These are phyloP conservation scores for Acomys russatus DNA, from an alignment of 2,797 vertebrate genomes.

Conservation along the genomic window DNA sequence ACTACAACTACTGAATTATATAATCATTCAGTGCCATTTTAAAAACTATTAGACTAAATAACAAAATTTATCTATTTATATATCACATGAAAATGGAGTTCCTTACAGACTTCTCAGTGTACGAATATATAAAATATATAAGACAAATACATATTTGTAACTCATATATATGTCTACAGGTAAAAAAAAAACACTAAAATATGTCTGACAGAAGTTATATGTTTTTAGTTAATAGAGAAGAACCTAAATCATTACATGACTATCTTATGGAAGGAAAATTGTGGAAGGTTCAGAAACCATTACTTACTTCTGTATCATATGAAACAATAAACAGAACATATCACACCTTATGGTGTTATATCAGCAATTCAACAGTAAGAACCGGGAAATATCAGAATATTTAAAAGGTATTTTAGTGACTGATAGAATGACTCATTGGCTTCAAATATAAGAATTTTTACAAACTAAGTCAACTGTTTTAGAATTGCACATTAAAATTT, in stretches of 20 bases:
- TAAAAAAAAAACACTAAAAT: constrained; percentile 1
- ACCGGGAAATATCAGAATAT: not conserved
- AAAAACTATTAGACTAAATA: not conserved
- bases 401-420: not conserved
- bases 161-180: not conserved
- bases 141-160: not conserved
- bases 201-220: not conserved
- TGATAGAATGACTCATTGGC: not conserved
- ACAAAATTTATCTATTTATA: not conserved
- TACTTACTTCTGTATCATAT: not conserved
- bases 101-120: not conserved
- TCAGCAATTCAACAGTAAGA: not conserved
- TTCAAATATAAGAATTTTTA: not conserved
- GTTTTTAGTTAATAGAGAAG: not conserved
- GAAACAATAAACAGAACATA: not conserved
- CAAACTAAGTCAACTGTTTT: not conserved
- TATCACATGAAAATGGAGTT: not conserved
- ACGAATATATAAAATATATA: not conserved
- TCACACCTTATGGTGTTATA: not conserved
- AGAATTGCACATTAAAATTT: not conserved
- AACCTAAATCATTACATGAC: not conserved
- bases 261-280: not conserved
- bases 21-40: not conserved
- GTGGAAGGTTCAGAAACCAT: not conserved
- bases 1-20: not conserved